phyloP scores from a whole-genome alignment of 1,140 invertebrate genomes.

The Macrotrachela quadricornifera region DNA sequence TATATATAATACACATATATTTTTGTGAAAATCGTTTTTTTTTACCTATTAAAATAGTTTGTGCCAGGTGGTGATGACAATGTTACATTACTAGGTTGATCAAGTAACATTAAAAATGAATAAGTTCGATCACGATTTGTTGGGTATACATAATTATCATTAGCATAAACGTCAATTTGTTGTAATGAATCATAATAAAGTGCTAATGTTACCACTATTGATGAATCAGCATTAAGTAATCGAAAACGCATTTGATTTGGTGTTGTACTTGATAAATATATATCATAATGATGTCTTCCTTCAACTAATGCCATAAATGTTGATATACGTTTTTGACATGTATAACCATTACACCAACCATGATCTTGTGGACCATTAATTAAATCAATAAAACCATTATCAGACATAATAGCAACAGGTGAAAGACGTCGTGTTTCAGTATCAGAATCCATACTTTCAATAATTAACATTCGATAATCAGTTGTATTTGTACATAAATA shows the following conservation, averaged over 20 bases:
- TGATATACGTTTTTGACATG: slow-evolving; percentile 23
- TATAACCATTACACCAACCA: slow-evolving; percentile 26
- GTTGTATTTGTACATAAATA: slow-evolving; percentile 15
- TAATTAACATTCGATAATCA: slow-evolving; percentile 17
- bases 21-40: slow-evolving; percentile 3
- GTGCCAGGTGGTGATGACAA: slow-evolving; percentile 9
- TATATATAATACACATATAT: neutral
- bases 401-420: slow-evolving; percentile 19
- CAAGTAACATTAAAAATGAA: slow-evolving; percentile 1
- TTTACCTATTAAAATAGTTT: slow-evolving; percentile 16
- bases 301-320: slow-evolving; percentile 21
- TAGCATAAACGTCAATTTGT: slow-evolving; percentile 19
- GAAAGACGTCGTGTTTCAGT: slow-evolving; percentile 23
- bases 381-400: slow-evolving; percentile 20
- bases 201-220: slow-evolving; percentile 14
- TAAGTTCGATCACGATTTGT: slow-evolving; percentile 13
- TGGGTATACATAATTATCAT: slow-evolving; percentile 14
- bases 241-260: slow-evolving; percentile 17
- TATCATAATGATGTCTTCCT: slow-evolving; percentile 12
- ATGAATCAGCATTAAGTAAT: slow-evolving; percentile 15
- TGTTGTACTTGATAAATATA: slow-evolving; percentile 7
- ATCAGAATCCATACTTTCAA: slow-evolving; percentile 26
- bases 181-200: slow-evolving; percentile 17
- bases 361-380: slow-evolving; percentile 29
- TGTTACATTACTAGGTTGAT: neutral